Evolutionary conservation across 2,797 vertebrate genomes (phyloP).

Genomic region (Cichlasoma orientale): DNA sequence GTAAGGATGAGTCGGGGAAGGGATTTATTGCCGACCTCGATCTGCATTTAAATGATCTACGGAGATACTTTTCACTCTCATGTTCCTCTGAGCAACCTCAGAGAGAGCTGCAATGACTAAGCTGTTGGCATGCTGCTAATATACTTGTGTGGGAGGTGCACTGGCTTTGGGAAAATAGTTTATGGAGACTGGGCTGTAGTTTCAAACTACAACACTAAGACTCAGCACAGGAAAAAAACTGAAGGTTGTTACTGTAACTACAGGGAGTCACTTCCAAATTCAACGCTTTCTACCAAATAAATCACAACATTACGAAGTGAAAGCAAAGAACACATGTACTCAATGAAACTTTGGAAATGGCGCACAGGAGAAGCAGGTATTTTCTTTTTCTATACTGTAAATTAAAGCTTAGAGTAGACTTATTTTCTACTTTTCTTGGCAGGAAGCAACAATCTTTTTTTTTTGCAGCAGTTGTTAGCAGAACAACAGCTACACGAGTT

Average conservation of each 20-base stretch:
- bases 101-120: constrained; percentile 42
- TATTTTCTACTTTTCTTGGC: constrained; percentile 45
- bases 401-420: constrained; percentile 24
- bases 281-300: constrained; percentile 63
- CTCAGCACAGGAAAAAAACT: background rate
- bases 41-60: constrained; percentile 46
- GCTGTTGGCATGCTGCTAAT: constrained; percentile 45
- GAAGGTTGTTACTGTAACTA: constrained; percentile 4
- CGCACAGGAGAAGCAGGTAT: constrained; percentile 51
- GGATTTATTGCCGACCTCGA: constrained; percentile 32
- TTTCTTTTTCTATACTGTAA: constrained; percentile 37
- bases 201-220: constrained; percentile 10
- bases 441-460: constrained; percentile 57
- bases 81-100: constrained; percentile 35
- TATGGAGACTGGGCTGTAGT: constrained; percentile 28
- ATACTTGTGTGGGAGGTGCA: constrained; percentile 45
- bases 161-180: constrained; percentile 54
- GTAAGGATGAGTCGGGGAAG: constrained; percentile 5
- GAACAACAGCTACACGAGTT: constrained; percentile 28
- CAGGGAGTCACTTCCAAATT: constrained; percentile 51
- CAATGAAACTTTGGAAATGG: constrained; percentile 40
- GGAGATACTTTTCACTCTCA: constrained; percentile 27
- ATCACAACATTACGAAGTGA: constrained; percentile 1
- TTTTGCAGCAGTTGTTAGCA: constrained; percentile 33
- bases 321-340: constrained; percentile 17